Conservation (phyloP, 2,888 invertebrate genomes). For the Sturmia bella region DNA sequence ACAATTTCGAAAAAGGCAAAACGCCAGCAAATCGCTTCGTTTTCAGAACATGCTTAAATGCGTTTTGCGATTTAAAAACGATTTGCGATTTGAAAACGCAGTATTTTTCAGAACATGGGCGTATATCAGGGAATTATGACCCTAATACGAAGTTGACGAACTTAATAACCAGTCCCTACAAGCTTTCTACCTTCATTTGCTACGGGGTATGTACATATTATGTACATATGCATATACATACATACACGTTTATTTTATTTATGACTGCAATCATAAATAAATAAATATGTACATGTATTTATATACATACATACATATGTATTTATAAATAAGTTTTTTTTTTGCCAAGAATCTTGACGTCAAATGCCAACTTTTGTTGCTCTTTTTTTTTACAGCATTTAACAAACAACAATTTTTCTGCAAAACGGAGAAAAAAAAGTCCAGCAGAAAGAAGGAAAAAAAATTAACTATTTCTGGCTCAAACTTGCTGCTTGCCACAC, state of each 20-base stretch:
- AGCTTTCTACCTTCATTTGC: too few species aligned
- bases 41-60: too few species aligned
- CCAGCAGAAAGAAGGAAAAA: conserved; percentile 29
- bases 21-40: too few species aligned
- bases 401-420: conserved; percentile 64
- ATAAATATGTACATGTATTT: neutral
- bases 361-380: conserved; percentile 66
- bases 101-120: too few species aligned
- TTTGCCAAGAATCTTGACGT: conserved; percentile 69
- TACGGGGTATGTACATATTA: neutral
- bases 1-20: too few species aligned
- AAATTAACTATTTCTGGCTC: conserved; percentile 56
- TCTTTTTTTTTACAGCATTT: conserved; percentile 67
- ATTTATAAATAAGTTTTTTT: conserved; percentile 12
- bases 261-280: neutral
- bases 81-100: too few species aligned
- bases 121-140: too few species aligned
- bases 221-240: neutral
- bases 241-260: neutral
- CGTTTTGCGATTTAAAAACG: too few species aligned
- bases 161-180: too few species aligned
- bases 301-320: conserved; percentile 17
- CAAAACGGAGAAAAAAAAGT: conserved; percentile 41
- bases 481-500: conserved; percentile 48
- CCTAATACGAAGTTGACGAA: too few species aligned